phyloP scores from a whole-genome alignment of 2,797 vertebrate species.

The Myotis pilosus region DNA sequence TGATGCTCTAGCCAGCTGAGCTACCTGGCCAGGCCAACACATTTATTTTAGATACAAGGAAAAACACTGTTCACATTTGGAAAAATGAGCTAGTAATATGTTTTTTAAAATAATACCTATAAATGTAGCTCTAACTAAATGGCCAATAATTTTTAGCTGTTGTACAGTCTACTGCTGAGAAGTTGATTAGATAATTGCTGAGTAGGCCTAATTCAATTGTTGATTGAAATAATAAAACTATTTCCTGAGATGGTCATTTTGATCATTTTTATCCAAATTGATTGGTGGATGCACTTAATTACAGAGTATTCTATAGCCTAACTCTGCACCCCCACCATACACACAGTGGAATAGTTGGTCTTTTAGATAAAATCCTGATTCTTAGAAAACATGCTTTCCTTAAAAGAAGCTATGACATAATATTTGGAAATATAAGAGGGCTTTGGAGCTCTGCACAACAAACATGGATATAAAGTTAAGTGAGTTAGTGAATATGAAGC shows the following conservation, averaged over 20 bases:
- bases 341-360: background rate
- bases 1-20: background rate
- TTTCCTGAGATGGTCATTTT: slow-evolving; percentile 16
- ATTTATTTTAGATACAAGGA: background rate
- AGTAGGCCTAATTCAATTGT: slow-evolving; percentile 27
- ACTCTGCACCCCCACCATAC: background rate
- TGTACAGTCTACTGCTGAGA: slow-evolving; percentile 16
- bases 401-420: background rate
- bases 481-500: background rate
- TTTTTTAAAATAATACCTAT: slow-evolving; percentile 49
- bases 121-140: slow-evolving; percentile 20
- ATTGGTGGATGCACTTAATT: background rate
- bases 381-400: background rate
- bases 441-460: background rate
- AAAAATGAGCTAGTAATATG: slow-evolving; percentile 22
- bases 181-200: slow-evolving; percentile 46
- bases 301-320: background rate
- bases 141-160: background rate
- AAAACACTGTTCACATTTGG: background rate
- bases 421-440: background rate
- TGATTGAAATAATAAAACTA: slow-evolving; percentile 47
- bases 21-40: background rate
- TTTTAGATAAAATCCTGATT: background rate
- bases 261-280: background rate
- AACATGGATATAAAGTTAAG: background rate